phyloP scores from a whole-genome alignment of 2,888 invertebrate species.

The Cantharis rustica region DNA sequence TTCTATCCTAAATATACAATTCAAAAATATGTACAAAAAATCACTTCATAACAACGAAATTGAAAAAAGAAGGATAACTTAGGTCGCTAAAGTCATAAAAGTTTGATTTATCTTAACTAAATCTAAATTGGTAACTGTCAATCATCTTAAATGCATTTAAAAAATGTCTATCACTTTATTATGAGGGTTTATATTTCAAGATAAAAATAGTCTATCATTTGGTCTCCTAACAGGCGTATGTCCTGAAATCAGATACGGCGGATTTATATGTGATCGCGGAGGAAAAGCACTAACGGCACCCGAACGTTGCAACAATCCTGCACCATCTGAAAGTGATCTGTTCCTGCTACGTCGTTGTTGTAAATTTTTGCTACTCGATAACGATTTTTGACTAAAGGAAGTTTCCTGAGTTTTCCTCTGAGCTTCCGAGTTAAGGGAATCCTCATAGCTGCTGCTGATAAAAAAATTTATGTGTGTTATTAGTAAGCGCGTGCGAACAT shows the following conservation, averaged over 20 bases:
- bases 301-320: conserved; percentile 8
- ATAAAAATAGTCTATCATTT: conserved; percentile 11
- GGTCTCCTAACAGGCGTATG: conserved; percentile 11
- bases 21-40: background rate
- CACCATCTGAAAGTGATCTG: conserved; percentile 20
- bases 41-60: background rate
- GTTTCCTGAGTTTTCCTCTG: conserved; percentile 52
- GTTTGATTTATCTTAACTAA: background rate
- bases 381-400: conserved; percentile 8
- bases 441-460: conserved; percentile 69
- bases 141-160: background rate
- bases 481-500: background rate
- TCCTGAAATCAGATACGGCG: conserved; percentile 10
- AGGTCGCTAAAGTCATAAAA: background rate
- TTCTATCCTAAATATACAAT: background rate
- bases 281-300: conserved; percentile 11
- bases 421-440: conserved; percentile 73
- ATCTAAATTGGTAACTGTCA: conserved; percentile 2
- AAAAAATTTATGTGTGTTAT: conserved; percentile 10
- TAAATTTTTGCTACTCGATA: conserved; percentile 9
- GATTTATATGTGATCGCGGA: conserved; percentile 19
- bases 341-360: conserved; percentile 24
- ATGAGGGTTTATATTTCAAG: conserved; percentile 2
- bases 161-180: conserved; percentile 2
- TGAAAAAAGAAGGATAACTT: background rate